phyloP scores from a whole-genome alignment of 2,797 vertebrate species.

The Monodelphis domestica region DNA sequence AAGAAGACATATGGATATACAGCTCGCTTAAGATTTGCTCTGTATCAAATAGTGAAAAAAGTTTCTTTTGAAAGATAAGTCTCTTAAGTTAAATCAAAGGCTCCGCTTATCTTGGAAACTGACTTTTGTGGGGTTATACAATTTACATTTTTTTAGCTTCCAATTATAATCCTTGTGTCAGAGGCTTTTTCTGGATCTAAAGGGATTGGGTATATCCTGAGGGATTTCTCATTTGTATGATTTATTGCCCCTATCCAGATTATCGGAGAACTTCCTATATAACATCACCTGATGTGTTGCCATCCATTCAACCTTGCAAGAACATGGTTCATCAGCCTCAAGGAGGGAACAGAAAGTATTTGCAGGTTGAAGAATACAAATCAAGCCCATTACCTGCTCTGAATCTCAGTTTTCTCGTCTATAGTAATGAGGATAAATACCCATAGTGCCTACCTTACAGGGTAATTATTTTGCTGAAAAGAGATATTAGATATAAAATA shows the following conservation, averaged over 20 bases:
- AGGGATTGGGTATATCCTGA: background rate
- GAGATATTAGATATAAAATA: too few species aligned
- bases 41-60: background rate
- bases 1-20: background rate
- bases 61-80: background rate
- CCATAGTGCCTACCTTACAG: too few species aligned
- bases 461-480: too few species aligned
- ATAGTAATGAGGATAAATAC: too few species aligned
- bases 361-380: too few species aligned
- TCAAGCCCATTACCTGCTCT: too few species aligned
- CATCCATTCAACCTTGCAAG: background rate
- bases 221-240: background rate
- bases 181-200: background rate
- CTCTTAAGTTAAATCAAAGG: constrained; percentile 16
- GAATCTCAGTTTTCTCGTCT: too few species aligned
- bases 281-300: background rate
- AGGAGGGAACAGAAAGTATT: too few species aligned
- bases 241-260: background rate
- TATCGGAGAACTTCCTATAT: background rate
- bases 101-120: background rate
- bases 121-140: background rate
- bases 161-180: background rate
- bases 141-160: background rate
- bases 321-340: background rate
- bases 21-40: background rate